Evolutionary conservation across 2,888 invertebrate genomes (phyloP), one percentile per base, ranked within the genome.

Genomic region (Linnaemya vulpina): DNA sequence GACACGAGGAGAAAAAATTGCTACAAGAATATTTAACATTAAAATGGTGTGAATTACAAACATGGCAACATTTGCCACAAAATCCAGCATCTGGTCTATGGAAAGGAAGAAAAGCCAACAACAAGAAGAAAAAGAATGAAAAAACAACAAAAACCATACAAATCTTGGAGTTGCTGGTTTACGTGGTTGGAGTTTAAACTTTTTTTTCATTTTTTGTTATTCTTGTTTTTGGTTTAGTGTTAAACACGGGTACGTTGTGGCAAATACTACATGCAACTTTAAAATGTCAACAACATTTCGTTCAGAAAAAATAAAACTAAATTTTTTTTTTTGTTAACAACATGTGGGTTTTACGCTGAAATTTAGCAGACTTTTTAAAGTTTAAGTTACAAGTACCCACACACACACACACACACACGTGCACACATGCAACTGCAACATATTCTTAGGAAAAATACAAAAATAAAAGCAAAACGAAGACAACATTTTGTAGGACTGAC

Each of bases 11-110:
- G 30, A 62, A 46, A 67, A 30, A 70, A 55, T 17, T 65, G 62
- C 73, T 62, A 22, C 22, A 22, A 74, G 62, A 74, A 62, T 74
- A 60, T 51, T 49, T 74, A 74, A 74, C 62, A 74, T 67, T 60
- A 84, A 84, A 87, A 82, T 78, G 86, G 87, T 87, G 87, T 87
- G 86, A 87, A 87, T 87, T 86, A 83, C 83, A 87, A 76, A 70
- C 79, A 83, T 83, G 76, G 83, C 75, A 74, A 76, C 78, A 85
- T 75, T 77, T 73, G 40, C 2, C 67, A 35, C 53, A 13, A 65
- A 77, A 62, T 76, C 38, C 83, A 83, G 85, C 85, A 85, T 85
- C 85, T 85, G 85, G 62, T 73, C 76, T 73, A 73, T 60, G 67
- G 51, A 43, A 74, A 20, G 30, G 7, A 40, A 30, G 35, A 55